phyloP scores from a whole-genome alignment of 2,888 invertebrate species.

The Panzeria rudis region DNA sequence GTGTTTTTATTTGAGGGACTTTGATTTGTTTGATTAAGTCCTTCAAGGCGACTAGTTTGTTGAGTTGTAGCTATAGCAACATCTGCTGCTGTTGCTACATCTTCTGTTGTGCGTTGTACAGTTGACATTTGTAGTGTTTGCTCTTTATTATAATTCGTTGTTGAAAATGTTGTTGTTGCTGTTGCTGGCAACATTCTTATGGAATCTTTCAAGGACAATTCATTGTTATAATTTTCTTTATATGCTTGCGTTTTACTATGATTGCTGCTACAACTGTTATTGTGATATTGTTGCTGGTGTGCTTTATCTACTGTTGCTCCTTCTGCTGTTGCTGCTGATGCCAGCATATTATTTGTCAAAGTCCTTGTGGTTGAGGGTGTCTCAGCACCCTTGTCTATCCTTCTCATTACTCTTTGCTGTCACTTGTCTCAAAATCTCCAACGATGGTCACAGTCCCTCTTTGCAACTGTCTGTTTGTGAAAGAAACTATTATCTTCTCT shows the following conservation, averaged over 20 bases:
- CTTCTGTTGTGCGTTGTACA: constrained; percentile 67
- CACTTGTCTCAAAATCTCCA: constrained; percentile 36
- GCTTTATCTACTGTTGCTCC: constrained; percentile 48
- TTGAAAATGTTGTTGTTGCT: constrained; percentile 38
- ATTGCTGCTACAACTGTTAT: constrained; percentile 42
- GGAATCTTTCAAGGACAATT: constrained; percentile 65
- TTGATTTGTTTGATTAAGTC: constrained; percentile 67
- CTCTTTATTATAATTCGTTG: constrained; percentile 56
- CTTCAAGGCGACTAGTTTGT: constrained; percentile 75
- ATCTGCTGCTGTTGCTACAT: constrained; percentile 42
- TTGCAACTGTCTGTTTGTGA: constrained; percentile 37
- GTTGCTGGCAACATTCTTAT: constrained; percentile 44
- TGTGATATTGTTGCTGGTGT: constrained; percentile 67
- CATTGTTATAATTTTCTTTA: constrained; percentile 66
- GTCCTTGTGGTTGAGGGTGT: constrained; percentile 59
- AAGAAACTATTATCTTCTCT: constrained; percentile 63
- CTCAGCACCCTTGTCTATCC: constrained; percentile 60
- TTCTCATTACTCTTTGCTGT: constrained; percentile 61
- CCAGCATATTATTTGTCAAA: constrained; percentile 55
- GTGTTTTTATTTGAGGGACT: constrained; percentile 71
- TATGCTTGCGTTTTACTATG: constrained; percentile 70
- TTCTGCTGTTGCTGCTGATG: constrained; percentile 64
- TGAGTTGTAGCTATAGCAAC: constrained; percentile 33
- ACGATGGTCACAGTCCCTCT: constrained; percentile 24
- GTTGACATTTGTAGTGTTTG: constrained; percentile 68